Conservation (phyloP, 2,797 vertebrate species). For the Xiphorhynchus erythropygius region DNA sequence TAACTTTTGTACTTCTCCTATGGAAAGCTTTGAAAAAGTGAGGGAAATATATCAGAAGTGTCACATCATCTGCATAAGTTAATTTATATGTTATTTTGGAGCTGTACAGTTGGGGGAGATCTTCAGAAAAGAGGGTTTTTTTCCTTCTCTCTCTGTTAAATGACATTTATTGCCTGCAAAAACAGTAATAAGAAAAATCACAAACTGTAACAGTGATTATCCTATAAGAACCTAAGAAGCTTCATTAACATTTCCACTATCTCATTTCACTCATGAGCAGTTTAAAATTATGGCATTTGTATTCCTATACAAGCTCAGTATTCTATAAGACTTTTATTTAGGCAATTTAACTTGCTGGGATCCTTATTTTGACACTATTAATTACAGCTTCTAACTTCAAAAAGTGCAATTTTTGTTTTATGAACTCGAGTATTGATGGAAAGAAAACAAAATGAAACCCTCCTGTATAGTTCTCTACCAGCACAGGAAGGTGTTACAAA, state of each 20-base stretch:
- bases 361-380: constrained; percentile 52
- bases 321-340: constrained; percentile 52
- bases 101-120: neutral
- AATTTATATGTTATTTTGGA: constrained; percentile 9
- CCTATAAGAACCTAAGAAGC: neutral
- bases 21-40: neutral
- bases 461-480: neutral
- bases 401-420: neutral
- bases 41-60: constrained; percentile 13
- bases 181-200: constrained; percentile 40
- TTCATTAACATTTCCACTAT: constrained; percentile 65
- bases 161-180: constrained; percentile 23
- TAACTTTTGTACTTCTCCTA: constrained; percentile 35
- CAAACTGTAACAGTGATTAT: constrained; percentile 44
- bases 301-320: constrained; percentile 26
- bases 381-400: constrained; percentile 41
- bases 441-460: neutral
- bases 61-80: constrained; percentile 2
- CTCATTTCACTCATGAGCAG: constrained; percentile 71
- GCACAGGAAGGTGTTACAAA: neutral
- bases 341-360: constrained; percentile 33
- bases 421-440: neutral
- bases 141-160: neutral
- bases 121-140: neutral
- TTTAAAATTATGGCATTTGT: constrained; percentile 64